A percentile compares a stretch with the other conserved stretches of the same genome.
These are phyloP conservation scores for Stenchaetothrips biformis DNA, from an alignment of 2,888 invertebrate species.

Conservation along the genomic window DNA sequence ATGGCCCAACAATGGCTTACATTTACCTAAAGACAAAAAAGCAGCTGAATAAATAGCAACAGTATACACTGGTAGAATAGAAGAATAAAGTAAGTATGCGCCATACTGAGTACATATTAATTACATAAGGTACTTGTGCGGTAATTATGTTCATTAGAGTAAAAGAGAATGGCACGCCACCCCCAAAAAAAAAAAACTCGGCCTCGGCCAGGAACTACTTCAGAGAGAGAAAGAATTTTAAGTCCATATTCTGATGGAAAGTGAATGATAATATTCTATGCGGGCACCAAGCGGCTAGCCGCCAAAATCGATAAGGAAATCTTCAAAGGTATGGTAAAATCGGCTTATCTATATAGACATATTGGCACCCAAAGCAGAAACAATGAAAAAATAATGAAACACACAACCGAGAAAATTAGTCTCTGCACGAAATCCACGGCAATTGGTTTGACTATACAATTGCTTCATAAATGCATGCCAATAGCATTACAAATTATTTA, in stretches of 20 bases:
- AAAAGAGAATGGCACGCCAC: too few species aligned
- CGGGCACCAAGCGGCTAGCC: too few species aligned
- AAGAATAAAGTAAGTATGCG: neutral
- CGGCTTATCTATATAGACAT: neutral
- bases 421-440: neutral
- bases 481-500: neutral
- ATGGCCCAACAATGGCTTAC: neutral
- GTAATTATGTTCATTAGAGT: too few species aligned
- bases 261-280: too few species aligned
- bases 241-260: too few species aligned
- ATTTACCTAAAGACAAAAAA: neutral
- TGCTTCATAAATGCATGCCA: neutral
- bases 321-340: neutral
- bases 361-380: neutral
- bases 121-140: too few species aligned
- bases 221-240: too few species aligned
- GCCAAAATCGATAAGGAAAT: neutral
- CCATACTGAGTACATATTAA: too few species aligned
- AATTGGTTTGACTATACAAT: neutral
- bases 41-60: neutral
- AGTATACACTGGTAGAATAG: neutral
- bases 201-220: too few species aligned
- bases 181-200: too few species aligned
- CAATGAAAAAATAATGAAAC: slow-evolving; percentile 4
- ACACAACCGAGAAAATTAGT: neutral